phyloP scores from a whole-genome alignment of 2,888 invertebrate genomes.

The Harpalus rubripes region DNA sequence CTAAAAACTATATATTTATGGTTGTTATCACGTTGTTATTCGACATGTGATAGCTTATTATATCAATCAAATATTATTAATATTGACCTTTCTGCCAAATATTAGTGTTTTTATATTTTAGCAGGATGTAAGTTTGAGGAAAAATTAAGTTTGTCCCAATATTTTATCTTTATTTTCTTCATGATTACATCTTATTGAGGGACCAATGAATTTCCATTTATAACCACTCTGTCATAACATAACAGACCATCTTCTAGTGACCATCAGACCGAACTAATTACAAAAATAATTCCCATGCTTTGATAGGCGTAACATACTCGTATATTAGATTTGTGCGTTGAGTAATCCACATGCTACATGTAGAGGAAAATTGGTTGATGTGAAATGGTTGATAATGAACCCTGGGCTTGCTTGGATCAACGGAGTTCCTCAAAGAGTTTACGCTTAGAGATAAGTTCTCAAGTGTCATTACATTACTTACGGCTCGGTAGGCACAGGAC shows the following conservation, averaged over 20 bases:
- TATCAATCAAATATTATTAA: too few relatives aligned
- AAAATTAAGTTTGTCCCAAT: too few relatives aligned
- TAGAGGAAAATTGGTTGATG: conserved; percentile 23
- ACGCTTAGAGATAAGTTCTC: conserved; percentile 52
- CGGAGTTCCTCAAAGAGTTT: conserved; percentile 46
- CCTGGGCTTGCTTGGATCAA: neutral
- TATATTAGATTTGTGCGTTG: neutral
- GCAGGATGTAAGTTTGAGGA: too few relatives aligned
- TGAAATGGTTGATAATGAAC: conserved; percentile 30
- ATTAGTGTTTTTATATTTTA: too few relatives aligned
- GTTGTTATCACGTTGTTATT: too few relatives aligned
- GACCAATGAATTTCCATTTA: too few relatives aligned
- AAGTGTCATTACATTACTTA: conserved; percentile 63
- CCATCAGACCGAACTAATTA: neutral
- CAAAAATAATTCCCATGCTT: neutral
- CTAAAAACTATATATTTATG: too few relatives aligned
- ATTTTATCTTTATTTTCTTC: too few relatives aligned
- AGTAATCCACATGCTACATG: conserved; percentile 8
- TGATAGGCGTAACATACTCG: neutral
- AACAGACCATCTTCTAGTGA: neutral
- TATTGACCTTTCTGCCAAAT: too few relatives aligned
- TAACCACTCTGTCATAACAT: too few relatives aligned
- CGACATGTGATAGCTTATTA: too few relatives aligned
- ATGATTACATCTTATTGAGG: too few relatives aligned
- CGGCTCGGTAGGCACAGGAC: conserved; percentile 35